Evolutionary conservation across 2,113 vertebrate species (phyloP).

Genomic region (Orthochromis indermauri): DNA sequence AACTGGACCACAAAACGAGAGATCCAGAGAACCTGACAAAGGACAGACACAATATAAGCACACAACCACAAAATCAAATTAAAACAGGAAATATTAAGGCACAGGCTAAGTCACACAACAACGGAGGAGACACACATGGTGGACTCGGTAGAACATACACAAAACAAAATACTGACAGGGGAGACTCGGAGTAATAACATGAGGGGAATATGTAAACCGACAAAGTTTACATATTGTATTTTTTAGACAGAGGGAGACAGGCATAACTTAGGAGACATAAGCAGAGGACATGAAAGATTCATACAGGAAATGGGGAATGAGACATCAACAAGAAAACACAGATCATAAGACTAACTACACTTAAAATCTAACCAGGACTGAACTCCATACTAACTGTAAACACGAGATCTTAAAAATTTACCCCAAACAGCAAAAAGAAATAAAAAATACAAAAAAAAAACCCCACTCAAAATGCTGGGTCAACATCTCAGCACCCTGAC

Average conservation of each 20-base stretch:
- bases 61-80: not conserved
- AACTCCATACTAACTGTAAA: not conserved
- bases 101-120: not conserved
- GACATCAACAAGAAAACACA: not conserved
- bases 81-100: not conserved
- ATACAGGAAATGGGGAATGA: fast-evolving
- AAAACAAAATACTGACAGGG: not conserved
- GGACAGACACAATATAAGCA: not conserved
- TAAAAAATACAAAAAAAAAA: not conserved
- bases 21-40: not conserved
- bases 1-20: too few relatives aligned
- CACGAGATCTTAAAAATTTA: not conserved
- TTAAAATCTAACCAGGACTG: not conserved
- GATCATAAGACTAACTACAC: not conserved
- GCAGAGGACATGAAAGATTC: not conserved
- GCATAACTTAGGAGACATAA: not conserved
- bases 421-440: not conserved
- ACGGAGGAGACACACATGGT: not conserved
- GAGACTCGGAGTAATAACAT: not conserved
- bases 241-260: not conserved
- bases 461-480: not conserved
- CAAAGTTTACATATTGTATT: not conserved
- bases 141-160: not conserved
- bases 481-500: not conserved
- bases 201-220: not conserved